phyloP scores from a whole-genome alignment of 2,113 vertebrate genomes.

The Pygoscelis antarcticus region DNA sequence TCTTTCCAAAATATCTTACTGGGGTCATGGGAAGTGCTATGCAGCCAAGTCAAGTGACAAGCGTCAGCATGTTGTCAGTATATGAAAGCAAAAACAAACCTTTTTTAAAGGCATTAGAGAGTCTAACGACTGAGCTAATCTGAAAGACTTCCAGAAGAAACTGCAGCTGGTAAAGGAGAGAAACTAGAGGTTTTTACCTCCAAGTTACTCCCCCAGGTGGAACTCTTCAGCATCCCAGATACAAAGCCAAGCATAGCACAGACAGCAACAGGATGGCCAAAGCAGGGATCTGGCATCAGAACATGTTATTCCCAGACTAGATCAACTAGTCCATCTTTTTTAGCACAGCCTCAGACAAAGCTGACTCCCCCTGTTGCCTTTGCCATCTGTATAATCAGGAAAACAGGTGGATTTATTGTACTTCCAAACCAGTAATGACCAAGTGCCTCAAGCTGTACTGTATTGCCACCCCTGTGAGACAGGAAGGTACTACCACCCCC shows the following conservation, averaged over 20 bases:
- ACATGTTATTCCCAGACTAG: not conserved
- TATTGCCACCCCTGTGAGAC: not conserved
- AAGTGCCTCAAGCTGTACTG: not conserved
- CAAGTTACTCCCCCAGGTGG: not conserved
- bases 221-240: not conserved
- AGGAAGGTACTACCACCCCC: not conserved
- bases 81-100: slow-evolving; percentile 9
- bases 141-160: not conserved
- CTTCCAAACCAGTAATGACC: not conserved
- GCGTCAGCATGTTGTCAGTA: slow-evolving; percentile 32
- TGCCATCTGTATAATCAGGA: not conserved
- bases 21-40: slow-evolving; percentile 66
- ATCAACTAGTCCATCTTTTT: not conserved
- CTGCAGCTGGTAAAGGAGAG: not conserved
- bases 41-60: slow-evolving; percentile 44
- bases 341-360: not conserved
- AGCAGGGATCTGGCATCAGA: not conserved
- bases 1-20: slow-evolving; percentile 36
- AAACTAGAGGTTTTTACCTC: not conserved
- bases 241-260: not conserved
- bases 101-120: not conserved
- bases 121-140: not conserved
- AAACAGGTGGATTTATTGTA: not conserved
- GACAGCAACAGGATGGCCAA: not conserved
- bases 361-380: not conserved